Base-by-base conservation (phyloP, 2,888 invertebrate species). In the Periphyllus acericola region DNA sequence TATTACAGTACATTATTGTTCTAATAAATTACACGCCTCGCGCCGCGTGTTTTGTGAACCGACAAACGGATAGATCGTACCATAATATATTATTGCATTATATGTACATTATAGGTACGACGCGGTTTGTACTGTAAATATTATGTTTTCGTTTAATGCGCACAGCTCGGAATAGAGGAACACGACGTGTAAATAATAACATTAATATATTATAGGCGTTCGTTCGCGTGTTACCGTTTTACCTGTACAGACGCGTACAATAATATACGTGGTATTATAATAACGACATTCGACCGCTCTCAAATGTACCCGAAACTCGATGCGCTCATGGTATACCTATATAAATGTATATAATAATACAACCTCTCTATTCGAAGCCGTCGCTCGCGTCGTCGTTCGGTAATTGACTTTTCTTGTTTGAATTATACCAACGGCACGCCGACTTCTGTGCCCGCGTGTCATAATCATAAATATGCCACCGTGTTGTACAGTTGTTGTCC, bases 401-500 rank as follows among this genome's bases (percentile, higher is more conserved):
- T 85, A 85, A 85, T 85, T 85, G 85, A 76, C 85, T 85, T 85
- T 85, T 85, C 85, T 46, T 85, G 85, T 85, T 85, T 78, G 71
- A 85, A 85, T 78, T 78, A 68, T 78, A 85, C 78, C 34, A 78
- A 85, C 85, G 85, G 52, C 68, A 19, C 46, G 68, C 68, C 78
- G 85, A 85, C 85, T 85, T 78, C 85, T 78, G 85, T 85, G 78
- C 68, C 78, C 46, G 78, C 85, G 68, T 40, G 78, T 78, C 78
- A 68, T 85, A 85, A 85, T 85, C 85, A 25, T 85, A 85, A 85
- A 85, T 78, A 85, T 85, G 78, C 78, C 85, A 85, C 76, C 25
- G 78, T 52, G 52, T 25, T 29, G 66, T 68, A n/a, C 36, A 5
- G 75, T 34, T 8, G 36, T 36, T 66, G 52, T 83, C 36, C 60